Evolutionary conservation across 2,888 invertebrate species (phyloP), one percentile per base, ranked within the genome.

Genomic region (Acrocyrtus sp.): DNA sequence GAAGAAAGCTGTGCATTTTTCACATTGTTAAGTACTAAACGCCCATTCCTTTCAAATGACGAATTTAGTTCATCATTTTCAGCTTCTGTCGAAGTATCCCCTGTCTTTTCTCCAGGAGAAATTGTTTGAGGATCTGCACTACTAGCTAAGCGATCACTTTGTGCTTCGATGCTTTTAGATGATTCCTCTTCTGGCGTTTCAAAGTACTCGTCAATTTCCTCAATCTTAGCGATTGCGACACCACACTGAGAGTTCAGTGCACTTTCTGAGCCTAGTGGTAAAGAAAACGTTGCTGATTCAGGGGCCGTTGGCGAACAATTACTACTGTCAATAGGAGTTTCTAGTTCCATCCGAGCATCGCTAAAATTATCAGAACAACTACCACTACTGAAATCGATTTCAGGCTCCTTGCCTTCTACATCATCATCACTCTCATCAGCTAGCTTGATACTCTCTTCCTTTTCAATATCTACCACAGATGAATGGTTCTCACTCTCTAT

Each of bases 271-370:
- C n/a, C 62, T 15, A 53, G 29, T 10, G 62, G 27, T 43, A 62
- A 53, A n/a, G 58, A 58, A 10, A 47, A 45, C 0, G 56, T 10
- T 48, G 50, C 60, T 1, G 53, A 68, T 15, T 34, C 26, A 1
- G 19, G 51, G 19, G 63, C 41, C 1, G 66, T 21, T 47, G 48
- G 48, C 27, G 26, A 39, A 10, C 45, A 45, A 17, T 45, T 6
- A 17, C 47, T 50, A 24, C 47, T 68, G 22, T 27, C 34, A n/a
- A 56, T 50, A 21, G 69, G 69, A 5, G 61, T 69, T 34, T 56
- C 60, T n/a, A n/a, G n/a, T n/a, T n/a, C n/a, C 54, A 47, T 69
- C 10, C 69, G 69, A 19, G 69, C 69, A 41, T 69, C 69, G 8
- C 56, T 56, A 22, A 62, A 69, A 41, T 62, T 45, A 8, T 69